Evolutionary conservation across 2,888 invertebrate genomes (phyloP).

Genomic region (Cheilosia urbana): DNA sequence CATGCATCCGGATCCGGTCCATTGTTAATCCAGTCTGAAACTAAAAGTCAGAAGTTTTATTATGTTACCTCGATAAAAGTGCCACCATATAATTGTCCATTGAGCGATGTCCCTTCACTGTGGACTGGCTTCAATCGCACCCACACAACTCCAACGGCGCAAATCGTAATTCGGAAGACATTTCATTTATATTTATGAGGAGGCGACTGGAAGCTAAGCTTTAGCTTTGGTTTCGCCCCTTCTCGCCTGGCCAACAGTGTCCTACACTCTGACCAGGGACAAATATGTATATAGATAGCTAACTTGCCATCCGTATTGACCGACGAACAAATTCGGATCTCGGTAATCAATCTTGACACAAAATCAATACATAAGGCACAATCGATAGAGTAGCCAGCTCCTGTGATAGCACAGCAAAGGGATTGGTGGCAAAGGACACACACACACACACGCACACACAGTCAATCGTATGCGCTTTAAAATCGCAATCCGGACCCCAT

Average conservation of each 20-base stretch:
- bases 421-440: background rate
- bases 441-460: background rate
- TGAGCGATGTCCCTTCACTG: constrained; percentile 67
- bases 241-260: background rate
- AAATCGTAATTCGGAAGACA: constrained; percentile 43
- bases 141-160: background rate
- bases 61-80: constrained; percentile 72
- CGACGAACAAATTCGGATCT: constrained; percentile 50
- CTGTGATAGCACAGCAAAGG: background rate
- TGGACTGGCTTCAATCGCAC: constrained; percentile 38
- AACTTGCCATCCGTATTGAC: constrained; percentile 31
- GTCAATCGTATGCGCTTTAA: constrained; percentile 46
- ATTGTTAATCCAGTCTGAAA: constrained; percentile 66
- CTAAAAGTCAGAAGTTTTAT: constrained; percentile 72
- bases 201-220: constrained; percentile 45
- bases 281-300: constrained; percentile 44
- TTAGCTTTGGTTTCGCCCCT: constrained; percentile 26
- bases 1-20: constrained; percentile 11
- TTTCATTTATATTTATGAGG: constrained; percentile 69
- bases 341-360: constrained; percentile 63
- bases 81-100: constrained; percentile 69
- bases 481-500: constrained; percentile 18
- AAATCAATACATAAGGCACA: constrained; percentile 56
- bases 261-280: constrained; percentile 6
- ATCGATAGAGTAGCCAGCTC: constrained; percentile 35